Conservation (phyloP, 2,113 vertebrate genomes). For the Phalacrocorax pelagicus region DNA sequence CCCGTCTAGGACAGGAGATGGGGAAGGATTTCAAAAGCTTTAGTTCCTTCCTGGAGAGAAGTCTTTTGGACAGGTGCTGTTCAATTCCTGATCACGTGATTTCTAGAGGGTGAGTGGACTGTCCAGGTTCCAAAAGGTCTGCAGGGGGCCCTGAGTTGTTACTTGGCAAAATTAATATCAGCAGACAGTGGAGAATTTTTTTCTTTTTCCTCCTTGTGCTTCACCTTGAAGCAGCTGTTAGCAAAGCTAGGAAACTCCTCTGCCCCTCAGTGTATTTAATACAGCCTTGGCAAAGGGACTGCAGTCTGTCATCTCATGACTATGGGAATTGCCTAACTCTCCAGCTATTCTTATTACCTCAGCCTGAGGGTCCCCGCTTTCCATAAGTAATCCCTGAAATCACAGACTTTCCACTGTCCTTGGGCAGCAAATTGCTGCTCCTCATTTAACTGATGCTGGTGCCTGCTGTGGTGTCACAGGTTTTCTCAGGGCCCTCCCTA, state of each 20-base stretch:
- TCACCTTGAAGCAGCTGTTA: conserved; percentile 62
- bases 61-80: not conserved
- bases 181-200: not conserved
- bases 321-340: conserved; percentile 54
- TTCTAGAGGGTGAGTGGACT: not conserved
- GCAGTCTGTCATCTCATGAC: conserved; percentile 36
- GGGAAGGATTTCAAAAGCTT: not conserved
- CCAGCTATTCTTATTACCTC: conserved; percentile 51
- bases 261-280: conserved; percentile 12
- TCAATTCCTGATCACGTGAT: not conserved
- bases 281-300: conserved; percentile 22
- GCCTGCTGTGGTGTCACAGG: not conserved
- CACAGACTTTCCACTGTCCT: conserved; percentile 1
- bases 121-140: not conserved
- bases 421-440: not conserved
- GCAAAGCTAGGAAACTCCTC: not conserved
- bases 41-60: not conserved
- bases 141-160: not conserved
- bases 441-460: not conserved
- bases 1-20: not conserved
- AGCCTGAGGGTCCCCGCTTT: conserved; percentile 52
- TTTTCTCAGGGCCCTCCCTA: not conserved
- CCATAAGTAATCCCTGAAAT: conserved; percentile 23
- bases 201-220: not conserved
- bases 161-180: not conserved